Evolutionary conservation across 2,888 invertebrate genomes (phyloP), one percentile per base, ranked within the genome.

Genomic region (Boloria euphrosyne): DNA sequence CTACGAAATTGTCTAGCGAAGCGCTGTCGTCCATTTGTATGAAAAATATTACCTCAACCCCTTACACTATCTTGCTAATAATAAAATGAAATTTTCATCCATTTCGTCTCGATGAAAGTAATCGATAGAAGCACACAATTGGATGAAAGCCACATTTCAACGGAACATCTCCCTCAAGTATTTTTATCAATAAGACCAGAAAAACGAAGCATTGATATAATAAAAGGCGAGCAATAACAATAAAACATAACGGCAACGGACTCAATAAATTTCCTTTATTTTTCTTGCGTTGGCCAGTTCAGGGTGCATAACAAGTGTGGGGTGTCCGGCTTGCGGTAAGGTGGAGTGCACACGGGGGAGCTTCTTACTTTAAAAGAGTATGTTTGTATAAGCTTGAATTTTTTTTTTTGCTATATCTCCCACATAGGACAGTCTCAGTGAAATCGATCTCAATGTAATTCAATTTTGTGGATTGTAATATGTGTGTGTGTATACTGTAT

Each of bases 201-300:
- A 79, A 82, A 78, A 82, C 80, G 75, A 61, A 66, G 60, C 63
- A 79, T 82, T 83, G 83, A 86, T 85, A 85, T 83, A 84, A 87
- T 82, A 78, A 82, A 80, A 82, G 79, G 78, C 72, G 75, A 74
- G 84, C 80, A 80, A 87, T 89, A 89, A 87, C 87, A 87, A 87
- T 89, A 89, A 89, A 89, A 85, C 79, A 89, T 87, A 89, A 87
- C 86, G 82, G 84, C 62, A 73, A 62, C 55, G 71, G 77, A 77
- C 75, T 78, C 78, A 77, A 82, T 85, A 82, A 80, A 85, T 85
- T 84, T 73, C 80, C 77, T 83, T 82, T 85, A 84, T 85, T 82
- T 80, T 81, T 76, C 76, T 76, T 76, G 71, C 77, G 78, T 79
- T 80, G 82, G 80, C 78, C 80, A 74, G 62, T 18, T 49, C 65